Evolutionary conservation across 2,113 vertebrate genomes (phyloP), one percentile per base, ranked within the genome.

Genomic region (Gopherus evgoodei): DNA sequence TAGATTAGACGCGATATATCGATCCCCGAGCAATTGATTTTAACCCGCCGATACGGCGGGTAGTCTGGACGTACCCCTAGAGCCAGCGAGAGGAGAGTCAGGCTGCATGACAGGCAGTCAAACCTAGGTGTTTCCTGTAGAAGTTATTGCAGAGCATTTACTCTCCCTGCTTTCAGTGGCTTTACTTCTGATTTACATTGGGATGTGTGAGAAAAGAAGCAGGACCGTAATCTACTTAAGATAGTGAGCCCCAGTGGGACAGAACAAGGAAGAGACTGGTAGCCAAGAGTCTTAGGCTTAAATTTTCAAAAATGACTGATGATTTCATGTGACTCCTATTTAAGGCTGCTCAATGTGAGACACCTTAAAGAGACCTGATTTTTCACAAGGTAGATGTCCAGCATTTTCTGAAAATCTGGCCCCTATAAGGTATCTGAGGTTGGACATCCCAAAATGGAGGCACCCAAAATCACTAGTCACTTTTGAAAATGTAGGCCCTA

Each of bases 41-140:
- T n/a, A n/a, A n/a, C n/a, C 38, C 38, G 38, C 38, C 38, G 38
- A 38, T 38, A 38, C 38, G 38, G 38, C 38, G 38, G 38, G 38
- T 38, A 38, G 38, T 38, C 38, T 38, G 38, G 38, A 38, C 38
- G 38, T 38, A 38, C 38, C 38, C 38, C 38, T 38, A 76, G 79
- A 52, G 47, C 52, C 49, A 83, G 42, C 22, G 56, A 31, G 65
- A 0, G 0, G 65, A n/a, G 2, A 0, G 0, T 54, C 35, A 38
- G 35, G 84, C 19, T 44, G 52, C 14, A 49, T 14, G 49, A 3
- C 1, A 80, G 57, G 81, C 80, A 91, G 31, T 76, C 56, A 85
- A 96, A 16, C 42, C 56, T 19, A 42, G 50, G 47, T 92, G 31
- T 56, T 82, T 72, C 62, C 47, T 79, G 62, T 42, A 35, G 65